phyloP scores from a whole-genome alignment of 2,888 invertebrate species.

The Podotricha telesiphe region DNA sequence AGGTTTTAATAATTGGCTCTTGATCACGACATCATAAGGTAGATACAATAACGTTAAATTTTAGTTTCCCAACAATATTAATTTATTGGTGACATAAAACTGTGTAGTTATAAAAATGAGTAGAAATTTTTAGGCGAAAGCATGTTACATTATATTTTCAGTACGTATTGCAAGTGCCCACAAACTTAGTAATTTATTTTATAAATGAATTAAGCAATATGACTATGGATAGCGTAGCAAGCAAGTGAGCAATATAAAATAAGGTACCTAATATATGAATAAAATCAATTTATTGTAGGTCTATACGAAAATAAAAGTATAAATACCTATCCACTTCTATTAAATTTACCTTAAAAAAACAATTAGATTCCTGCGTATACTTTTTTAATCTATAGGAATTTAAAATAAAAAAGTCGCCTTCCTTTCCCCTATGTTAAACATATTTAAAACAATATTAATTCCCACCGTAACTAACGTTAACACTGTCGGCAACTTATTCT shows the following conservation, averaged over 20 bases:
- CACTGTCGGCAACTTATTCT: constrained; percentile 69
- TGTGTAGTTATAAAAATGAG: too few relatives aligned
- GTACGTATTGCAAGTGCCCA: too few relatives aligned
- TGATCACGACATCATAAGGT: neutral
- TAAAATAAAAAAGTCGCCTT: constrained; percentile 12
- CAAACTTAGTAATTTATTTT: too few relatives aligned
- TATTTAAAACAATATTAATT: constrained; percentile 71
- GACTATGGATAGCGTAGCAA: too few relatives aligned
- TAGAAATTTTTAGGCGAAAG: too few relatives aligned
- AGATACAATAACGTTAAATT: neutral
- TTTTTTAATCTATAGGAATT: neutral
- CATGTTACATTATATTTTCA: too few relatives aligned
- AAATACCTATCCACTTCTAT: too few relatives aligned
- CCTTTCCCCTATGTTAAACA: constrained; percentile 45
- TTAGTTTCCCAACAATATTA: neutral
- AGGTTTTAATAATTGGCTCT: neutral
- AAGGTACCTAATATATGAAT: too few relatives aligned
- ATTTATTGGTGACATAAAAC: neutral
- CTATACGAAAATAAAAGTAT: too few relatives aligned
- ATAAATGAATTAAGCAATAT: too few relatives aligned
- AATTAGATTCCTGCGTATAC: neutral
- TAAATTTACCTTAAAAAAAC: neutral
- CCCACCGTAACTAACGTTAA: constrained; percentile 69
- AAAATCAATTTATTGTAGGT: too few relatives aligned
- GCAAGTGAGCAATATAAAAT: too few relatives aligned